A percentile compares a stretch with the other conserved stretches of the same genome.
Conservation (phyloP, 2,113 vertebrate species). For the Paradoxurus hermaphroditus region DNA sequence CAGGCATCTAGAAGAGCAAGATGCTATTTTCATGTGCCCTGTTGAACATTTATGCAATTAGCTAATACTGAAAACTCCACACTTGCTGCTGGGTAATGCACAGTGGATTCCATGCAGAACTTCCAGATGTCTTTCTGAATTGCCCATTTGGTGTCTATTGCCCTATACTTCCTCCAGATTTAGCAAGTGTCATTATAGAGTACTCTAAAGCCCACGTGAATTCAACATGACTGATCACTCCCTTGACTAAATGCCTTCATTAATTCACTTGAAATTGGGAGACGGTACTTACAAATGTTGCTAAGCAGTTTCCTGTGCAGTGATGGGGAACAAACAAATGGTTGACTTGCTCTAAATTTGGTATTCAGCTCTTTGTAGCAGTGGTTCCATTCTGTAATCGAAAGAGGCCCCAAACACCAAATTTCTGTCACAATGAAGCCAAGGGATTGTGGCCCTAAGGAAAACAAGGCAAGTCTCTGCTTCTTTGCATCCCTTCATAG, state of each 20-base stretch:
- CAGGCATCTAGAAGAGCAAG: conserved; percentile 27
- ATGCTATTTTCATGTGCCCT: conserved; percentile 34
- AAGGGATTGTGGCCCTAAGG: conserved; percentile 15
- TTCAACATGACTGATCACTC: background rate
- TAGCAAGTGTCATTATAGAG: conserved; percentile 40
- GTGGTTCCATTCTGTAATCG: background rate
- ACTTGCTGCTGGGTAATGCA: background rate
- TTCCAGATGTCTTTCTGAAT: conserved; percentile 31
- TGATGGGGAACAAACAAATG: conserved; percentile 7
- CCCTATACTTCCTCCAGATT: conserved; percentile 34
- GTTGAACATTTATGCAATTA: conserved; percentile 22
- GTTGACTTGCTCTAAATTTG: conserved; percentile 37
- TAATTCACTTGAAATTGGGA: conserved; percentile 59
- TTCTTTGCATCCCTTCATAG: conserved; percentile 1
- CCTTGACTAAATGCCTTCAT: conserved; percentile 52
- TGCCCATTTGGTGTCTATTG: conserved; percentile 15
- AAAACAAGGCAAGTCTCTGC: background rate
- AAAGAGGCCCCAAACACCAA: background rate
- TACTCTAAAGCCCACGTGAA: conserved; percentile 39
- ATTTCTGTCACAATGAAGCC: conserved; percentile 15
- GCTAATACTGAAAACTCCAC: conserved; percentile 29
- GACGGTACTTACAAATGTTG: background rate
- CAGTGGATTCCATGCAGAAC: background rate
- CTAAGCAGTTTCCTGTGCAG: background rate
- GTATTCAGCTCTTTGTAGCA: conserved; percentile 30